Evolutionary conservation across 2,797 vertebrate species (phyloP).

Genomic region (Cuniculus paca): DNA sequence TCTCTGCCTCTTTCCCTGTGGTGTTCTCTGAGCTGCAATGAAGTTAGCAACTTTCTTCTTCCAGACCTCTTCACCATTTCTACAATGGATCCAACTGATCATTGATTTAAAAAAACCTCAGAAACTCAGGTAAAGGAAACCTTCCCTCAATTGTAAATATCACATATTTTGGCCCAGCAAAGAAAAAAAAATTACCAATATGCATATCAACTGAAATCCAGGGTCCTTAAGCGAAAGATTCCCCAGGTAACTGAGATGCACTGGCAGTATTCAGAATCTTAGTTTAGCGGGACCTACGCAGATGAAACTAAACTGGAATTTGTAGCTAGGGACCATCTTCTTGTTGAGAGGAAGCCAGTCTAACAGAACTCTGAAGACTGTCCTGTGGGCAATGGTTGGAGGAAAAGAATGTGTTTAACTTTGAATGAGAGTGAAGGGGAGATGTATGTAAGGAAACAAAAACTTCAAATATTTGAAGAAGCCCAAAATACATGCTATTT

Average conservation of each 20-base stretch:
- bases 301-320: background rate
- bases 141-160: background rate
- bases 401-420: background rate
- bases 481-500: background rate
- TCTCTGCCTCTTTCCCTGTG: background rate
- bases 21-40: background rate
- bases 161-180: background rate
- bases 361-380: background rate
- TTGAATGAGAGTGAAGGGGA: background rate
- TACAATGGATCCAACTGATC: background rate
- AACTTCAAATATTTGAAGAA: slow-evolving; percentile 41
- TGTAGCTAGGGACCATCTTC: background rate
- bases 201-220: background rate
- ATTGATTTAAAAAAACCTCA: background rate
- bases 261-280: background rate
- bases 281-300: background rate
- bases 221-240: background rate
- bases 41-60: background rate
- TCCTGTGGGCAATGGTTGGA: background rate
- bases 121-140: background rate
- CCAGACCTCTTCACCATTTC: background rate
- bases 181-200: background rate
- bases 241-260: background rate
- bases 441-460: background rate
- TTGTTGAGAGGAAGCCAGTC: background rate